A percentile compares a stretch with the other conserved stretches of the same genome.
Evolutionary conservation across 1,140 invertebrate genomes (phyloP).

Genomic region (Mactra quadrangularis): DNA sequence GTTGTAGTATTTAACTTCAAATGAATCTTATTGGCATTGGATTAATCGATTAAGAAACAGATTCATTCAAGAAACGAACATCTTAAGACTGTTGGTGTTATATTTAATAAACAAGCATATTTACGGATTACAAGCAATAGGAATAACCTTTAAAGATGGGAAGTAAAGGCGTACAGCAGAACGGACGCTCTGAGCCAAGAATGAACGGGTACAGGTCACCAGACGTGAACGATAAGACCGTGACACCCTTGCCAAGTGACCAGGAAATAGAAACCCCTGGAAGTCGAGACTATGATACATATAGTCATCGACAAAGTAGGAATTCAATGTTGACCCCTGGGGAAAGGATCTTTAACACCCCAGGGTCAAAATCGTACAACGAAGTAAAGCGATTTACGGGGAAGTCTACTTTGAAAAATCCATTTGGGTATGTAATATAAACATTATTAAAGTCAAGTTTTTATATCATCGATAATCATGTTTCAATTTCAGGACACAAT

Average conservation of each 20-base stretch:
- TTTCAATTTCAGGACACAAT: too few relatives aligned
- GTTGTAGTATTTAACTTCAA: too few relatives aligned
- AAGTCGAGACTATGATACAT: constrained; percentile 3
- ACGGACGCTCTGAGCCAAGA: not conserved
- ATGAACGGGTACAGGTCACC: constrained; percentile 24
- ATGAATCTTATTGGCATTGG: too few relatives aligned
- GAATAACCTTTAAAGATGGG: not conserved
- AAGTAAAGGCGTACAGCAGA: not conserved
- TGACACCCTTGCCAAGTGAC: constrained; percentile 10
- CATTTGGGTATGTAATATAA: constrained; percentile 38
- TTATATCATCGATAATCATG: too few relatives aligned
- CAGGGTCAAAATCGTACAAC: not conserved
- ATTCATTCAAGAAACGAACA: too few relatives aligned
- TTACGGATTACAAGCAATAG: too few relatives aligned
- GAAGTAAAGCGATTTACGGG: constrained; percentile 4
- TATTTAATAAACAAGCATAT: too few relatives aligned
- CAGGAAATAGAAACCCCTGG: constrained; percentile 4
- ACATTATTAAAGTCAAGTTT: too few relatives aligned
- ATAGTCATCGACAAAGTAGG: constrained; percentile 16
- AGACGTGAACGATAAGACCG: constrained; percentile 9
- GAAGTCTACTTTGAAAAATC: constrained; percentile 30
- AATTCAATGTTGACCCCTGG: constrained; percentile 35
- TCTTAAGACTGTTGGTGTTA: too few relatives aligned
- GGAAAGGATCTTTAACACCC: not conserved
- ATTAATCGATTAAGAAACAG: too few relatives aligned